phyloP scores from a whole-genome alignment of 2,113 vertebrate species.

The Tragelaphus imberbis region DNA sequence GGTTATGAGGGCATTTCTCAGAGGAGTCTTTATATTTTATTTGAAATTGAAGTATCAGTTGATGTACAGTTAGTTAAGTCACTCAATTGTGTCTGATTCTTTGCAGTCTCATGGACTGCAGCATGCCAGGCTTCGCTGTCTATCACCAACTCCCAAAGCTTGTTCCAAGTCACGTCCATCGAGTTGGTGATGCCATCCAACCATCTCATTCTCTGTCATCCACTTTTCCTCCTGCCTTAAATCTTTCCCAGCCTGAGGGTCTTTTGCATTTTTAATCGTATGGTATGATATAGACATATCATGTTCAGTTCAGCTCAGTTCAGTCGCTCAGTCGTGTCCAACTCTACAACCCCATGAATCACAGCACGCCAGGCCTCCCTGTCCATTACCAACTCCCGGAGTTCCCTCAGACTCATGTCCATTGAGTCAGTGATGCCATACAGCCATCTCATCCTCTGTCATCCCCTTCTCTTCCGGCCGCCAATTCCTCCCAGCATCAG shows the following conservation, averaged over 20 bases:
- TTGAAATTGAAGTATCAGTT: not conserved
- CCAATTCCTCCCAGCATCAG: too few species aligned
- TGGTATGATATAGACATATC: too few species aligned
- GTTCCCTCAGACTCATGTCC: too few species aligned
- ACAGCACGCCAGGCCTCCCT: too few species aligned
- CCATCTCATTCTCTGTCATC: not conserved
- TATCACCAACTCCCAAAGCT: not conserved
- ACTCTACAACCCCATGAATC: too few species aligned
- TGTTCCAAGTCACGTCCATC: not conserved
- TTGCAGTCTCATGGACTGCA: not conserved
- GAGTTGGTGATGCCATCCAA: not conserved
- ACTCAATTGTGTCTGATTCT: accelerated
- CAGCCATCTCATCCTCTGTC: too few species aligned
- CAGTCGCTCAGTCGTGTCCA: too few species aligned
- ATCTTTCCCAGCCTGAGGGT: not conserved
- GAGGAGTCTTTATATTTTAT: not conserved
- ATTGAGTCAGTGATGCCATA: too few species aligned
- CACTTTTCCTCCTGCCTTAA: not conserved
- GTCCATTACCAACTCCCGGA: too few species aligned
- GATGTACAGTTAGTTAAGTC: not conserved
- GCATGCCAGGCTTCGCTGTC: not conserved
- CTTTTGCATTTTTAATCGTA: not conserved
- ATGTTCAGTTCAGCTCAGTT: too few species aligned
- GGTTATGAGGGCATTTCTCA: not conserved
- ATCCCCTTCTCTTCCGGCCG: too few species aligned